Evolutionary conservation across 1,140 invertebrate genomes (phyloP), one percentile per base, ranked within the genome.

Genomic region (Hyposmocoma kahamanoa): DNA sequence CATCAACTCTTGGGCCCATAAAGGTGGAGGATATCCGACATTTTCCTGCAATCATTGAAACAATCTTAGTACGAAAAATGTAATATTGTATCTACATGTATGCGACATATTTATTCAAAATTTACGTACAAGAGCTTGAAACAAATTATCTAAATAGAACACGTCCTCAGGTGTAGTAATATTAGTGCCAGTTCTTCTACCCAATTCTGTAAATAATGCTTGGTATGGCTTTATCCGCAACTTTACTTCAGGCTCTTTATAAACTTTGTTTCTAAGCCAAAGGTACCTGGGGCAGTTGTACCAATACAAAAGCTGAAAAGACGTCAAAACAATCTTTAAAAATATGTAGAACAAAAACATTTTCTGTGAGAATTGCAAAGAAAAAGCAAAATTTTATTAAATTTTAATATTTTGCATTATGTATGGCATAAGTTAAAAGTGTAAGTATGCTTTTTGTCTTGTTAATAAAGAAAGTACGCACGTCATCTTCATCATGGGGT

Each of bases 211-310:
- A 38, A 84, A 85, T 9, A 89, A 45, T 1, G 54, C 53, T 10
- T 62, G 49, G 22, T 87, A 88, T 0, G 73, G 57, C 6, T 69
- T 52, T 0, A 87, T 13, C 50, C 54, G 64, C 11, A 55, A 30
- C 45, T 70, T 61, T 6, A 86, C 56, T 53, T 87, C 73, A 0
- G 80, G 67, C 4, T 59, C 55, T 0, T 77, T 53, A 39, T 88
- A 68, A 0, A 86, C 67, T 47, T 81, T 67, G 9, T 84, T 47
- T 13, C 87, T 77, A 18, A 90, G 75, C 50, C 84, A 56, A 1
- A 86, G 26, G 52, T 90, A 91, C 51, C 70, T 50, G 4, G 79
- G 86, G 59, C 75, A 90, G 52, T 72, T 89, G 64, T 88, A 87
- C 65, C 72, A 87, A 53, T 84, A 86, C 11, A 86, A 45, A 21